Conservation (phyloP, 2,797 vertebrate genomes). For the Thamnophis elegans region DNA sequence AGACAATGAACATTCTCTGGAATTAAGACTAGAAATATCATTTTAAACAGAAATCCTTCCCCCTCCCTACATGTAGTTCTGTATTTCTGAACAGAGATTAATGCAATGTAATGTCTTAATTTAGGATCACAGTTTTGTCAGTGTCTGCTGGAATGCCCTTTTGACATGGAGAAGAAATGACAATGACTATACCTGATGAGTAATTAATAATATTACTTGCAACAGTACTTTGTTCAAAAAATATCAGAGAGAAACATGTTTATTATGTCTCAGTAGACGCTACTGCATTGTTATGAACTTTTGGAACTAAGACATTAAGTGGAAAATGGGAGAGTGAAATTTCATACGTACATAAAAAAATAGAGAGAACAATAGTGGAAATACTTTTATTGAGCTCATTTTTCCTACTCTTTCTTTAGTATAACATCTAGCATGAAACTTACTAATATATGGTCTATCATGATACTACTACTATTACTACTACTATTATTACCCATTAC, state of each 20-base stretch:
- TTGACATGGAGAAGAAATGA: not conserved
- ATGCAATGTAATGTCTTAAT: not conserved
- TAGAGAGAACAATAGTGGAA: not conserved
- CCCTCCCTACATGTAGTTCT: not conserved
- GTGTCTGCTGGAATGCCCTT: not conserved
- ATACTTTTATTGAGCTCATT: not conserved
- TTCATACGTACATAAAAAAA: not conserved
- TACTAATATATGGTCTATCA: not conserved
- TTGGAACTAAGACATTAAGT: not conserved
- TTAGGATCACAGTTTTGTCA: not conserved
- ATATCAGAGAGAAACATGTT: not conserved
- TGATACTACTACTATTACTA: not conserved
- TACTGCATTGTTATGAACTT: not conserved
- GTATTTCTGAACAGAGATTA: not conserved
- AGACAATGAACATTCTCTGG: not conserved
- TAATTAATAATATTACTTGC: not conserved
- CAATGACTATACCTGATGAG: not conserved
- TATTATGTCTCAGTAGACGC: not conserved
- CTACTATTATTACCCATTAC: too few species aligned
- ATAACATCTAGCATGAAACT: not conserved
- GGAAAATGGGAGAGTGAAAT: not conserved
- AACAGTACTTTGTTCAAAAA: not conserved
- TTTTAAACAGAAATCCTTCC: not conserved
- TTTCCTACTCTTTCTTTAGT: not conserved
- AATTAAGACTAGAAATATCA: not conserved